A percentile compares a stretch with the other conserved stretches of the same genome.
phyloP scores from a whole-genome alignment of 2,797 vertebrate species.

The Muscicapa comitata region DNA sequence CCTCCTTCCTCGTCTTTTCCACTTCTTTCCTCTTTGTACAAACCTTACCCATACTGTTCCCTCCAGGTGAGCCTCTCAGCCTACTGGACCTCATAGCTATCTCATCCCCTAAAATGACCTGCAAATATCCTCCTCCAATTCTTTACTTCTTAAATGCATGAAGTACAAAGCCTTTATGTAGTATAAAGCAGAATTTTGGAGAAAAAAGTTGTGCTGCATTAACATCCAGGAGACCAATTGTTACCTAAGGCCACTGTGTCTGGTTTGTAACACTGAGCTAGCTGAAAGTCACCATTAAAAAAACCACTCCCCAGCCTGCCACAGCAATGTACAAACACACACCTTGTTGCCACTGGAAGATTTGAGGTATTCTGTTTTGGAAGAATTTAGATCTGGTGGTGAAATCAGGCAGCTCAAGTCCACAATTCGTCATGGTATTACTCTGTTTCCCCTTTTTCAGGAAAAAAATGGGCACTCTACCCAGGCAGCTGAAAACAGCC shows the following conservation, averaged over 20 bases:
- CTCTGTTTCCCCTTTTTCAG: background rate
- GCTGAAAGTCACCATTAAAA: background rate
- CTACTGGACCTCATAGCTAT: background rate
- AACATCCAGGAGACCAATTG: background rate
- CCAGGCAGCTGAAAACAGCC: background rate
- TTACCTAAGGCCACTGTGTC: background rate
- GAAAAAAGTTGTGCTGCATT: background rate
- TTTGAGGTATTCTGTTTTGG: constrained; percentile 37
- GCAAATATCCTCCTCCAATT: background rate
- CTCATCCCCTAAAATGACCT: background rate
- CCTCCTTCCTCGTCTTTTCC: background rate
- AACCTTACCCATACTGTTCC: background rate
- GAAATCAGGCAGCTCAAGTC: background rate
- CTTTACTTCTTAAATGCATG: background rate
- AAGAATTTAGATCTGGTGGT: background rate
- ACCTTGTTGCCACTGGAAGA: background rate
- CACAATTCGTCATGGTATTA: background rate
- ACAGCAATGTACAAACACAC: background rate
- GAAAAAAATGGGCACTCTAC: background rate
- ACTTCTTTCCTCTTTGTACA: background rate
- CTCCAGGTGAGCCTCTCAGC: background rate
- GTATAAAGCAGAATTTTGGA: background rate
- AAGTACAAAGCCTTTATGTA: background rate
- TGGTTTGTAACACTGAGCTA: background rate
- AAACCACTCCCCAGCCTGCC: background rate